Evolutionary conservation across 2,113 vertebrate species (phyloP), one percentile per base, ranked within the genome.

Genomic region (Mionectes macconnelli): DNA sequence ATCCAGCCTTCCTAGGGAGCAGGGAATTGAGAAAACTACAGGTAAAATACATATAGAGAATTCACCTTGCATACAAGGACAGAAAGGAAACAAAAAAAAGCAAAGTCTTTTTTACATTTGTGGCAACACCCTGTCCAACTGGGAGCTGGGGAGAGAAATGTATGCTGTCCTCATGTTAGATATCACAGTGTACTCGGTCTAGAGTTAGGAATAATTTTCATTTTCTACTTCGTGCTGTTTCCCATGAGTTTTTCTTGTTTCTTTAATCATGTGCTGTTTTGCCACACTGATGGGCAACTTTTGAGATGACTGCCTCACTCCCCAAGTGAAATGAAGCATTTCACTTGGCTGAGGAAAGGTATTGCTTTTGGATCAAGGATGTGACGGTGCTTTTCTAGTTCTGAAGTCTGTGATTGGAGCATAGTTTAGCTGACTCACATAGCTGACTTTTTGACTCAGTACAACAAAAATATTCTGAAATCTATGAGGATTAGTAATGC

Each of bases 381-480:
- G 47, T 67, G 91, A 89, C 0, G 1, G 44, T 63, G 87, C 79
- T 76, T 94, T 88, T 91, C 74, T 86, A 57, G 4, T 78, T 80
- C 4, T 14, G 76, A 62, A 62, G 53, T 66, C 80, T 84, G 33
- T 35, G 39, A 78, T 16, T 59, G 90, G 75, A 93, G 86, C 69
- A 87, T 52, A 94, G 88, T 78, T 95, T 62, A 95, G 93, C 95
- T 96, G 88, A 95, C 91, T 94, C 79, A 84, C 90, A 94, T 91
- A 89, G 91, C 75, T 96, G 86, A 93, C 87, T 82, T 94, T 92
- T 68, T 93, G 91, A 94, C 87, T 79, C 67, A 12, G n/a, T 90
- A 73, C 83, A 93, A 94, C 78, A 94, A 92, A 95, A 96, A 95
- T 92, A 93, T 76, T 88, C 84, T 92, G 75, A 97, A 87, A 84